These are phyloP conservation scores for Lemur catta DNA, from an alignment of 2,797 vertebrate genomes.

Conservation along the genomic window DNA sequence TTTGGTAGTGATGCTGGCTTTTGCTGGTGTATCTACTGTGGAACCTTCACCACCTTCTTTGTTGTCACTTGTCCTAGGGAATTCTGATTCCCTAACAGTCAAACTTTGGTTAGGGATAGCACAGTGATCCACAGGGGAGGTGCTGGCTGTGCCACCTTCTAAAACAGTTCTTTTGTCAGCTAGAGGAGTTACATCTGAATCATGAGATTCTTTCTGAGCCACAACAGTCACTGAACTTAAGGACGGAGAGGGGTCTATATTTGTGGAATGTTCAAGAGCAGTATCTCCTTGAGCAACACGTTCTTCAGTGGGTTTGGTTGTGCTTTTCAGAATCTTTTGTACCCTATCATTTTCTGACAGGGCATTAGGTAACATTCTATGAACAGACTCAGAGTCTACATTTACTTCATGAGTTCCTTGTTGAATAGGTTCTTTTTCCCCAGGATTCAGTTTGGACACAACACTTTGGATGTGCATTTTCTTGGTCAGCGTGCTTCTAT, in stretches of 20 bases:
- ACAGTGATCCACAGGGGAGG: neutral
- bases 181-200: neutral
- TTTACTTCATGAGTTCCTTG: constrained; percentile 52
- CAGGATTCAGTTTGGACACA: constrained; percentile 59
- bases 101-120: neutral
- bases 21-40: neutral
- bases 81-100: constrained; percentile 13
- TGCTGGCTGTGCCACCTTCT: constrained; percentile 43
- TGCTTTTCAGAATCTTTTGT: constrained; percentile 76
- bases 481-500: constrained; percentile 69
- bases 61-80: neutral
- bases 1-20: constrained; percentile 1
- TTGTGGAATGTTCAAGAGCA: constrained; percentile 58
- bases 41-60: neutral
- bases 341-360: constrained; percentile 66
- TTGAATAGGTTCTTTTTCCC: constrained; percentile 66
- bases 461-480: constrained; percentile 67
- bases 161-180: neutral
- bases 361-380: constrained; percentile 13
- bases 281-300: constrained; percentile 47
- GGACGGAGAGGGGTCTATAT: neutral
- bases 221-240: constrained; percentile 9
- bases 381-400: constrained; percentile 15
- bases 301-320: constrained; percentile 63
- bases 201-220: constrained; percentile 50